Evolutionary conservation across 2,888 invertebrate species (phyloP).

Genomic region (Epistrophella euchroma): DNA sequence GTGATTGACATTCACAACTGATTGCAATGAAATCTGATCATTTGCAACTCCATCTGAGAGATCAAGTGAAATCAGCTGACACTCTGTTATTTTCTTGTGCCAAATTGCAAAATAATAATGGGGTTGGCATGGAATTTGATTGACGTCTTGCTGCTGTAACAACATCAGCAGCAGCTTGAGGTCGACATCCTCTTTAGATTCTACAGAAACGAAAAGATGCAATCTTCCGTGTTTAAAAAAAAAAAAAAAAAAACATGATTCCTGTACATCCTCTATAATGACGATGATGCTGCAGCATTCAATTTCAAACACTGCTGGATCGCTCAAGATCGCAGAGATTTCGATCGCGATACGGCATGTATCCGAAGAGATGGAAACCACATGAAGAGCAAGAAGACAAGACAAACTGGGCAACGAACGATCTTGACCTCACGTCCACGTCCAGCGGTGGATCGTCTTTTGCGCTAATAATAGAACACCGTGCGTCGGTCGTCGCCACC

Average conservation of each 20-base stretch:
- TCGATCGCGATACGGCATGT: slow-evolving; percentile 40
- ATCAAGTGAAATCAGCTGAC: slow-evolving; percentile 53
- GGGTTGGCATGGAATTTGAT: slow-evolving; percentile 39
- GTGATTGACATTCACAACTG: slow-evolving; percentile 47
- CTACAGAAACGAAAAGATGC: slow-evolving; percentile 32
- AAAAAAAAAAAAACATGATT: background rate
- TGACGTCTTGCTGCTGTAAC: slow-evolving; percentile 49
- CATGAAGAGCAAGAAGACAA: slow-evolving; percentile 29
- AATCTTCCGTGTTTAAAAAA: slow-evolving; percentile 26
- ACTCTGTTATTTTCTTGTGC: slow-evolving; percentile 49
- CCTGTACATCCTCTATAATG: slow-evolving; percentile 5
- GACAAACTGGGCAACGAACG: slow-evolving; percentile 71
- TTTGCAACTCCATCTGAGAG: slow-evolving; percentile 36
- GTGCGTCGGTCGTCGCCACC: slow-evolving; percentile 9
- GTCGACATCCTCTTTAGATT: slow-evolving; percentile 46
- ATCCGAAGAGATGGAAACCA: slow-evolving; percentile 28
- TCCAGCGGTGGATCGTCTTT: slow-evolving; percentile 48
- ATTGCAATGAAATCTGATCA: slow-evolving; percentile 52
- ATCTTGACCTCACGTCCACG: slow-evolving; percentile 74
- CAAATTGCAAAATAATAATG: slow-evolving; percentile 56
- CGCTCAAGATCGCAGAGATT: slow-evolving; percentile 21
- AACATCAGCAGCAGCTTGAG: slow-evolving; percentile 13
- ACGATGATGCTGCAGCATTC: slow-evolving; percentile 13
- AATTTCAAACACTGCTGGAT: slow-evolving; percentile 14
- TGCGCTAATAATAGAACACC: slow-evolving; percentile 64